These are phyloP conservation scores for Enteromius trimaculatus DNA, from an alignment of 2,797 vertebrate genomes.

Conservation along the genomic window DNA sequence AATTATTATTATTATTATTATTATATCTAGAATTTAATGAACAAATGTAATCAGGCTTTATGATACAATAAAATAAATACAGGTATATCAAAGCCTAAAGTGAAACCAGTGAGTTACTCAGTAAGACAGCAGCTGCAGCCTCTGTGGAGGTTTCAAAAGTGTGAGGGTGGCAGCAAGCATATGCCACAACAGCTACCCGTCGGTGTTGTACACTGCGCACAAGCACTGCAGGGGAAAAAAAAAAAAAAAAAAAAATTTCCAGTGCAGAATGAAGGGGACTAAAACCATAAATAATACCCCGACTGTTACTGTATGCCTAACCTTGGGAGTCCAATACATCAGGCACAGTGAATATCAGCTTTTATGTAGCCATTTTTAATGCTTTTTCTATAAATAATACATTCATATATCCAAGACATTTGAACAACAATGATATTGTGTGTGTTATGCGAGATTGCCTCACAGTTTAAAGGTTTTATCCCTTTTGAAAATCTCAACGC, in stretches of 20 bases:
- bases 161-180: conserved; percentile 32
- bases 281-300: conserved; percentile 38
- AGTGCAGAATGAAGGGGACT: conserved; percentile 23
- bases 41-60: no score
- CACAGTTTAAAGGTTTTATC: neutral
- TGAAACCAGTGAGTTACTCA: neutral
- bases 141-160: conserved; percentile 9
- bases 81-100: neutral
- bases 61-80: neutral
- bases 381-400: conserved; percentile 39
- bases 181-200: conserved; percentile 29
- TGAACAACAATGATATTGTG: conserved; percentile 14
- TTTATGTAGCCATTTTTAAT: conserved; percentile 28
- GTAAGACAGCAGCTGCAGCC: neutral
- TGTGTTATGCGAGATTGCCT: neutral
- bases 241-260: conserved; percentile 16
- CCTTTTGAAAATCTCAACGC: conserved; percentile 15
- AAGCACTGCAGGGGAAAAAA: conserved; percentile 21
- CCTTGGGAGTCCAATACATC: conserved; percentile 33
- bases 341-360: conserved; percentile 24
- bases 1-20: no score
- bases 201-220: conserved; percentile 14
- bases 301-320: conserved; percentile 38
- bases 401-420: conserved; percentile 12
- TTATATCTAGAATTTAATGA: no score